Percentiles rank a stretch among this genome's conserved stretches.
phyloP scores from a whole-genome alignment of 2,113 vertebrate species.

The Corythornis madagascariensis region DNA sequence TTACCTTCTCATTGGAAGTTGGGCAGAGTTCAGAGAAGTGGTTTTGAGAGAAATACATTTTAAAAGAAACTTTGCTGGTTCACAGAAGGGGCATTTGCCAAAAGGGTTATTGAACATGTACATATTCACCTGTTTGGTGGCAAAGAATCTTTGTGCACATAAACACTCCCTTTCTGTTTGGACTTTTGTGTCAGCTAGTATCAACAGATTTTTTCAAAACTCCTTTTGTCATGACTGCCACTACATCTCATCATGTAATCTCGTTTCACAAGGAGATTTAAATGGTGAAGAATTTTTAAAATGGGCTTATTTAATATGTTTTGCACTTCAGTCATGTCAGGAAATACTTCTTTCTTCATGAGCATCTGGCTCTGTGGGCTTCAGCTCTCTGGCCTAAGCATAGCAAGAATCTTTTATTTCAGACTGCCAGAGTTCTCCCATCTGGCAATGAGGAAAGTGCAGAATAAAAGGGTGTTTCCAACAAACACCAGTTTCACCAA shows the following conservation, averaged over 20 bases:
- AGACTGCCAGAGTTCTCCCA: background rate
- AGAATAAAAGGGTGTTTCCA: conserved; percentile 12
- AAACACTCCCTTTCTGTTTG: background rate
- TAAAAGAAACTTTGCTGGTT: background rate
- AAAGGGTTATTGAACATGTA: background rate
- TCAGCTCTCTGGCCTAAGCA: background rate
- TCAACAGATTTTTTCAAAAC: background rate
- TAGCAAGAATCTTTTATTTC: background rate
- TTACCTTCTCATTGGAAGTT: background rate
- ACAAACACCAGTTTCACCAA: conserved; percentile 20
- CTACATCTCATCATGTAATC: background rate
- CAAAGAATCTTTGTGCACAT: background rate
- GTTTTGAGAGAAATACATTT: background rate
- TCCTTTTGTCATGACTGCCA: background rate
- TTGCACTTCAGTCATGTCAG: background rate
- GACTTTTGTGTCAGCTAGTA: background rate
- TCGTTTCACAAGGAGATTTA: background rate
- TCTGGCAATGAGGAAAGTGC: background rate
- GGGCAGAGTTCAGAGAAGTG: background rate
- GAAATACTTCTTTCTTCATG: background rate
- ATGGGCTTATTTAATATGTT: background rate
- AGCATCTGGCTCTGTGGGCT: background rate
- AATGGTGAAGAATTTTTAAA: background rate
- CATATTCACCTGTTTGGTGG: background rate
- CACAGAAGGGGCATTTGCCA: background rate